Base-by-base conservation (phyloP, 1,140 invertebrate genomes). In the Spodoptera frugiperda region DNA sequence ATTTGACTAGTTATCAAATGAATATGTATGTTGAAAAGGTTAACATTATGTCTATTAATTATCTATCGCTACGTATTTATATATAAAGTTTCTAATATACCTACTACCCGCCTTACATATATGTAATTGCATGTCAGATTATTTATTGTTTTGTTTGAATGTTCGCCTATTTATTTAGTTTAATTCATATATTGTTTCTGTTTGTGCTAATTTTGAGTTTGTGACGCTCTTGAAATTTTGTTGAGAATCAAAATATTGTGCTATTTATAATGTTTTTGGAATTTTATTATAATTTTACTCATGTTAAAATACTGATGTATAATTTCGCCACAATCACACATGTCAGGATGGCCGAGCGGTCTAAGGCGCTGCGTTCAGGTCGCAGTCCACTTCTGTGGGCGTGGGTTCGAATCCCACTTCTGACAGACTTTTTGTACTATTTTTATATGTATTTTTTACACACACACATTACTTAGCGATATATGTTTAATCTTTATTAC, bases 341-440 rank as follows among this genome's bases (percentile, higher is more conserved):
- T 30, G 96, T 97, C 96, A 97, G 96, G 96, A 97, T 97, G 97
- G 97, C 97, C 97, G 97, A 97, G 97, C 96, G 97, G 96, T 97
- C 97, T 97, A 97, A 97, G 97, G 97, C 97, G 97, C 97, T 97
- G 96, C 97, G 97, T 97, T 97, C 97, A 97, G 97, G 97, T 97
- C 96, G 97, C 96, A 97, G 97, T 97, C 96, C 96, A 96, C 96
- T 96, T 95, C 95, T 96, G 96, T 96, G 96, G 96, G 96, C 97
- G 97, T 97, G 97, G 96, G 97, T 97, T 97, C 97, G 96, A 97
- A 97, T 97, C 96, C 96, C 96, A 97, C 96, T 97, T 96, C 96
- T 96, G 96, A 96, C 96, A 97, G 89, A 30, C 25, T 61, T 61
- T 61, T 39, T 39, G 33, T 39, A 39, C 33, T 10, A 10, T 39